A percentile compares a stretch with the other conserved stretches of the same genome.
Evolutionary conservation across 2,888 invertebrate species (phyloP).

Genomic region (Boloria selene): DNA sequence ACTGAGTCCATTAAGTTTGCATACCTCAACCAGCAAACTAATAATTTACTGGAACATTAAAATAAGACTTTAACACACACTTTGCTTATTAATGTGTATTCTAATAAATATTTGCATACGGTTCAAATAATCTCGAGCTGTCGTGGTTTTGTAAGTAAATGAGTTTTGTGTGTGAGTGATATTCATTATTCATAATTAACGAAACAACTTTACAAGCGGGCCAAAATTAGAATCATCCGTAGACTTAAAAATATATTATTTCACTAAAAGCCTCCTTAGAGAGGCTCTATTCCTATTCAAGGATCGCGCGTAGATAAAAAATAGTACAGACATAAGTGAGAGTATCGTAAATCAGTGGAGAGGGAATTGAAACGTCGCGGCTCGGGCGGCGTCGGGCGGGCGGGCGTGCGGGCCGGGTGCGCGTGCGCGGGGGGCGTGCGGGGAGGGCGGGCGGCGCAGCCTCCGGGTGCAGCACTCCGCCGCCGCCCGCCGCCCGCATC

Average conservation of each 20-base stretch:
- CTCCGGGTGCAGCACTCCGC: constrained; percentile 78
- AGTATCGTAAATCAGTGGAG: constrained; percentile 69
- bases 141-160: too few relatives aligned
- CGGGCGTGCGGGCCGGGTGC: constrained; percentile 34
- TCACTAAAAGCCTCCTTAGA: background rate
- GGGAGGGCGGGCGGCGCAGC: constrained; percentile 51
- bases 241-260: background rate
- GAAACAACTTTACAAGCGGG: too few relatives aligned
- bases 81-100: too few relatives aligned
- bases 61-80: too few relatives aligned
- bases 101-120: too few relatives aligned
- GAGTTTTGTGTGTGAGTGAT: too few relatives aligned
- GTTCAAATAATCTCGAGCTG: too few relatives aligned
- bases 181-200: too few relatives aligned
- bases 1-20: too few relatives aligned
- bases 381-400: constrained; percentile 43
- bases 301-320: constrained; percentile 45
- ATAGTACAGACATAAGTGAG: constrained; percentile 46
- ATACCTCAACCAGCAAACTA: too few relatives aligned
- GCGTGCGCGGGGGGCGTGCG: constrained; percentile 47
- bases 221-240: background rate
- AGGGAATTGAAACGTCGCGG: constrained; percentile 68
- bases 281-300: constrained; percentile 18
- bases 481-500: constrained; percentile 80
- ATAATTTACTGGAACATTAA: too few relatives aligned